Evolutionary conservation across 2,113 vertebrate genomes (phyloP), one percentile per base, ranked within the genome.

Genomic region (Lampris incognitus): DNA sequence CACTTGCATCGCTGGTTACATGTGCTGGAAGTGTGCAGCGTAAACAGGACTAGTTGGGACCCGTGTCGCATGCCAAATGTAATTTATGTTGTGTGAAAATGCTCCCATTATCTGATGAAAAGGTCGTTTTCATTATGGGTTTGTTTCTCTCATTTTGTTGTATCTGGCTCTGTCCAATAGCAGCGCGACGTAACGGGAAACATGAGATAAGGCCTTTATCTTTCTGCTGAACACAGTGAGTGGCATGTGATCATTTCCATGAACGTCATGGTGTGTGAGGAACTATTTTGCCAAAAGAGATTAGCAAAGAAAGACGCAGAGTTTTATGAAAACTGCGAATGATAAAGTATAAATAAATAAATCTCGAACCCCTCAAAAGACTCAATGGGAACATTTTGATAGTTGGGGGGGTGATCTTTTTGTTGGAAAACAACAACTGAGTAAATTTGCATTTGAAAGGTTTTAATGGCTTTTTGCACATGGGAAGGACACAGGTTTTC

Each of bases 61-160:
- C 4, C n/a, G 63, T 70, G 13, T 50, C 56, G 0, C 11, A 39
- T 65, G 64, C 38, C 8, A 64, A 54, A 46, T 13, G 66, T 55
- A 6, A 63, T 52, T 39, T 79, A 46, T 60, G 67, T 54, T 73
- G 58, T 69, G 54, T 83, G 5, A 77, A 89, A 78, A 83, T 4
- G 46, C 8, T 59, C 9, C n/a, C 6, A 76, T 74, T 80, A 85
- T 89, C 77, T 75, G 85, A 87, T 86, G 46, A 80, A 54, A 84
- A 56, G 6, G 24, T 24, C 24, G 24, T 24, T 24, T 24, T 24
- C 24, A 24, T 24, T 24, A 24, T 24, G 24, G 75, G 69, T 75
- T 84, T 87, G 79, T 88, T 83, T 76, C 24, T 24, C 24, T 60
- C 5, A 46, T 66, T 60, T 44, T 77, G 67, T 86, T 86, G 24